Conservation (phyloP, 2,113 vertebrate species). For the Tonatia bakeri region DNA sequence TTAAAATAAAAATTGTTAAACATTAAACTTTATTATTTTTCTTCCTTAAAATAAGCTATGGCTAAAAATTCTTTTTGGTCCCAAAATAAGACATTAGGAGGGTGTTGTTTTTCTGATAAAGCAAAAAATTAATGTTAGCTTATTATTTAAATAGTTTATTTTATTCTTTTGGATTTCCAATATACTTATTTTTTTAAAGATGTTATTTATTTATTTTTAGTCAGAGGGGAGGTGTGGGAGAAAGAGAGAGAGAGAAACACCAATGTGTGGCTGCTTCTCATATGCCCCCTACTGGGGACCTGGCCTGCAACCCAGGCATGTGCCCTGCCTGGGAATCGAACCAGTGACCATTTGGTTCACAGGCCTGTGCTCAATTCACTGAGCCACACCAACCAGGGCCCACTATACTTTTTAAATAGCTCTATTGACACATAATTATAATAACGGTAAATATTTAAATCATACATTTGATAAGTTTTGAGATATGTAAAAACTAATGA, state of each 20-base stretch:
- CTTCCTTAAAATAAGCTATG: not conserved
- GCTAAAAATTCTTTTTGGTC: not conserved
- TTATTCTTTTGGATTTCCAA: not conserved
- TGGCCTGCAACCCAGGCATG: too few species aligned
- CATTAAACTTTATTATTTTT: not conserved
- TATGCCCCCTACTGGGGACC: too few species aligned
- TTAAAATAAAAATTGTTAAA: not conserved
- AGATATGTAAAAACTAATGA: not conserved
- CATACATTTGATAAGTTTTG: not conserved
- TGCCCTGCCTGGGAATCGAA: too few species aligned
- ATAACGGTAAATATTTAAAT: not conserved
- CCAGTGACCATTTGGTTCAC: too few species aligned
- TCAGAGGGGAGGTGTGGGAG: too few species aligned
- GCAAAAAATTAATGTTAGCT: not conserved
- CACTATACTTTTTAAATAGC: not conserved
- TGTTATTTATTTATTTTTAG: too few species aligned
- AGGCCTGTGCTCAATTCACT: too few species aligned
- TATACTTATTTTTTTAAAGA: too few species aligned
- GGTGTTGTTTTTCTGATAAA: not conserved
- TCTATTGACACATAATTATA: not conserved
- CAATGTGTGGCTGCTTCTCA: too few species aligned
- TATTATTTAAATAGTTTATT: not conserved
- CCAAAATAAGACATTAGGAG: not conserved
- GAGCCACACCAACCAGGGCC: too few species aligned
- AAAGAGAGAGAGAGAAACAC: too few species aligned